A percentile compares a stretch with the other conserved stretches of the same genome.
phyloP scores from a whole-genome alignment of 2,888 invertebrate genomes.

The Cenopis cana region DNA sequence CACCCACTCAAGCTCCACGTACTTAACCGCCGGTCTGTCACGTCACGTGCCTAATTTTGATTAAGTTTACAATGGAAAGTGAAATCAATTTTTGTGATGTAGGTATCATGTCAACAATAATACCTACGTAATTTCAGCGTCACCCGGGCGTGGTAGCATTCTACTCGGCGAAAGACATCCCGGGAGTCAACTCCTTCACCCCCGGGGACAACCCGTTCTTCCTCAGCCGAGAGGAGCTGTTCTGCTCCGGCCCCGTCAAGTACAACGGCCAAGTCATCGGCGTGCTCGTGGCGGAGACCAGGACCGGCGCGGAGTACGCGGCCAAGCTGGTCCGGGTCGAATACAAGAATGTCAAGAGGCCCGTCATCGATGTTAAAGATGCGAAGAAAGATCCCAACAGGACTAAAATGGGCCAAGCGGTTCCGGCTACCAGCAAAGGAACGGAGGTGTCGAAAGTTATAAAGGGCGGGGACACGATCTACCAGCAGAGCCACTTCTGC shows the following conservation, averaged over 20 bases:
- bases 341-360: conserved; percentile 72
- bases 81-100: too few relatives aligned
- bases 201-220: conserved; percentile 52
- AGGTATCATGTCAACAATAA: too few relatives aligned
- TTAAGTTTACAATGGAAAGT: too few relatives aligned
- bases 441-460: conserved; percentile 56
- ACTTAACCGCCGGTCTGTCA: too few relatives aligned
- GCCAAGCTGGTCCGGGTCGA: conserved; percentile 82
- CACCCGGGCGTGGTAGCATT: conserved; percentile 87
- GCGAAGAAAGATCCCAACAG: conserved; percentile 53
- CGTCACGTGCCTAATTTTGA: too few relatives aligned
- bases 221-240: conserved; percentile 67
- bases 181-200: conserved; percentile 86
- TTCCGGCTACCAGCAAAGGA: conserved; percentile 12
- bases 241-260: conserved; percentile 60
- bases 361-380: conserved; percentile 58
- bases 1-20: too few relatives aligned
- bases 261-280: conserved; percentile 45
- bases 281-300: conserved; percentile 82
- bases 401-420: conserved; percentile 48
- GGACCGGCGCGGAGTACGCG: conserved; percentile 82
- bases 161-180: conserved; percentile 87
- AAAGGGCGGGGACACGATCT: conserved; percentile 80
- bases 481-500: conserved; percentile 88
- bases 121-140: conserved; percentile 71